Evolutionary conservation across 23 tunicate genomes (phyloP), one percentile per base, ranked within the genome.

Genomic region (Trididemnum nubilum): DNA sequence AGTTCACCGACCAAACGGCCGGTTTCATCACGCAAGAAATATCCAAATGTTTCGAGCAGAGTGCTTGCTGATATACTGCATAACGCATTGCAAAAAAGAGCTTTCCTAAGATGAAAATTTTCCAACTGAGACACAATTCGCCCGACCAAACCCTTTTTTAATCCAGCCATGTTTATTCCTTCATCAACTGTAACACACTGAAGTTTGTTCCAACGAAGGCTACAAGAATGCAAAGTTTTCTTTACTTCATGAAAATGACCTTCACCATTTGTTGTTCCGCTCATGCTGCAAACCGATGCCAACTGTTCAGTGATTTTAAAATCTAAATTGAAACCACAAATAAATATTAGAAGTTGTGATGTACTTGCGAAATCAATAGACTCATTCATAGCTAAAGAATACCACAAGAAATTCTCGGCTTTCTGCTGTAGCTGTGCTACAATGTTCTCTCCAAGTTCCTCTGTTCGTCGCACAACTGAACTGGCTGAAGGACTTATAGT

Each of bases 131-230:
- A 51, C 64, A 49, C 63, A 73, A 85, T 76, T 38, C 74, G 88
- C 64, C 82, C 88, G 33, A 76, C 75, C 88, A 85, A 30, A 57
- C 87, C 87, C 81, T 73, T 74, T 27, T 74, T 85, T 76, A 76
- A 24, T 65, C 82, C 88, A 74, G 76, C 76, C 82, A 85, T 60
- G 75, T 54, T 76, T 76, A 51, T 71, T 35, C 80, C 71, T 71
- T 80, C 87, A 71, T 72, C 87, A 72, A 72, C 80, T 21, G 87
- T 83, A 33, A 83, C 72, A 83, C 87, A 71, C 30, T 49, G 80
- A 51, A 83, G 80, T 54, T 83, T 0, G 26, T 83, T 52, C 80
- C 87, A 83, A 15, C 52, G 80, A 32, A 83, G 54, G 63, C 54
- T 72, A 34, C 51, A 71, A 49, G 34, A 0, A 7, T 72, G 87